Evolutionary conservation across 2,888 invertebrate genomes (phyloP).

Genomic region (Ophion ventricosus): DNA sequence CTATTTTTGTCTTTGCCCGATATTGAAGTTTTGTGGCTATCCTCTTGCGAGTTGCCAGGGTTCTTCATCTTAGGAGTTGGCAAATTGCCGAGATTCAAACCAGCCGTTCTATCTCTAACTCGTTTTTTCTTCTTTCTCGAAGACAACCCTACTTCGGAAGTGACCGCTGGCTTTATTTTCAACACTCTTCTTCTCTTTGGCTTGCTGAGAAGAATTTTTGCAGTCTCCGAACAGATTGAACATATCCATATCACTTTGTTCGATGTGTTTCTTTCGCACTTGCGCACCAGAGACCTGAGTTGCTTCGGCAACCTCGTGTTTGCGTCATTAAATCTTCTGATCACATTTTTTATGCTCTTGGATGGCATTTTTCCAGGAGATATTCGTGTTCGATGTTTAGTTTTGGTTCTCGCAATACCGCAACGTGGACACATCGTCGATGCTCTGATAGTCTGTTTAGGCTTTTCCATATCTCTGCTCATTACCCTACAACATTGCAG

Average conservation of each 20-base stretch:
- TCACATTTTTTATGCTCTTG: conserved; percentile 70
- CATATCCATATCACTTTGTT: conserved; percentile 77
- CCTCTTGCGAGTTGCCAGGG: not conserved
- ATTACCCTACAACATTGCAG: conserved; percentile 70
- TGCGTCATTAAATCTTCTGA: conserved; percentile 46
- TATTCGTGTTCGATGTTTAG: conserved; percentile 71
- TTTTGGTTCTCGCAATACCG: conserved; percentile 75
- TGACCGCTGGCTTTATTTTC: conserved; percentile 7
- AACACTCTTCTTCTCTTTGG: conserved; percentile 70
- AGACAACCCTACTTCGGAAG: conserved; percentile 30
- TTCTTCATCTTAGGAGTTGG: conserved; percentile 31
- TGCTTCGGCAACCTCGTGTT: conserved; percentile 68
- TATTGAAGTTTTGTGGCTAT: conserved; percentile 33
- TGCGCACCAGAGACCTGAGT: conserved; percentile 70
- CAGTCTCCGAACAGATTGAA: conserved; percentile 73
- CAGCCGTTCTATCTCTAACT: conserved; percentile 82
- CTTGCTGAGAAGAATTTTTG: conserved; percentile 72
- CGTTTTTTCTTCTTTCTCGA: conserved; percentile 79
- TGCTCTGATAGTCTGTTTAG: conserved; percentile 75
- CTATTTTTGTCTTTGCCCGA: conserved; percentile 54
- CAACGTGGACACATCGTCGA: conserved; percentile 75
- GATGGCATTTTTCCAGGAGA: conserved; percentile 69
- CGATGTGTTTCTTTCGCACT: conserved; percentile 72
- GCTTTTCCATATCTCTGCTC: conserved; percentile 66
- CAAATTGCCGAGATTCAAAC: conserved; percentile 78